Base-by-base conservation (phyloP, 2,888 invertebrate species). In the Tetragnatha montana region DNA sequence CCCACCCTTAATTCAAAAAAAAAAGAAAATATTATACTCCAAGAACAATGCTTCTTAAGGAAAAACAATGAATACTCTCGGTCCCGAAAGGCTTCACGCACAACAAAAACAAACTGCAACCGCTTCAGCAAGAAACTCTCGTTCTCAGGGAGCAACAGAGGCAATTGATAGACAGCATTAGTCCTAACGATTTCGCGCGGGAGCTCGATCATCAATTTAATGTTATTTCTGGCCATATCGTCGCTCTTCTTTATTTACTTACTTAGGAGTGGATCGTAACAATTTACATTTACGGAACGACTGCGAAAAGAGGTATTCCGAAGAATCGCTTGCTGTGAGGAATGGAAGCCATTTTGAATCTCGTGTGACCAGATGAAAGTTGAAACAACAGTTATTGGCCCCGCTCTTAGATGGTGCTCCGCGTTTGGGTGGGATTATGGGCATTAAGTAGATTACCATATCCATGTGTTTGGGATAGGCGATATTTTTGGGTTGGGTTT, bases 141-240 rank as follows among this genome's bases (percentile, higher is more conserved):
- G 60, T 60, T 60, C 14, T 12, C 10, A 17, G 60, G 47, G 81
- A 87, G 76, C 80, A 80, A 80, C 81, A 75, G 80, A 21, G 50
- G 81, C 87, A 87, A 87, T 87, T 87, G 81, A 87, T 87, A 87
- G 75, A 81, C 69, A n/a, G 21, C 81, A 87, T 87, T 87, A 87
- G 69, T 75, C 69, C 87, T 81, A 87, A 87, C 75, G 87, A 81
- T 87, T 75, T 75, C 47, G 49, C 69, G 70, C 35, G 21, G 51
- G 69, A 75, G 73, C 81, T 80, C 17, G 75, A 81, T 87, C 87
- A 81, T 75, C 81, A 81, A 81, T 81, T 87, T 81, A 81, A 87
- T 87, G 87, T 81, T 81, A 81, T 75, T 87, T 81, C 69, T n/a
- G 68, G 68, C 51, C 50, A 81, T 87, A 74, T 70, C 69, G 50